These are phyloP conservation scores for Orbicella faveolata DNA, from an alignment of 64 coral and sea anemone genomes.

Conservation along the genomic window DNA sequence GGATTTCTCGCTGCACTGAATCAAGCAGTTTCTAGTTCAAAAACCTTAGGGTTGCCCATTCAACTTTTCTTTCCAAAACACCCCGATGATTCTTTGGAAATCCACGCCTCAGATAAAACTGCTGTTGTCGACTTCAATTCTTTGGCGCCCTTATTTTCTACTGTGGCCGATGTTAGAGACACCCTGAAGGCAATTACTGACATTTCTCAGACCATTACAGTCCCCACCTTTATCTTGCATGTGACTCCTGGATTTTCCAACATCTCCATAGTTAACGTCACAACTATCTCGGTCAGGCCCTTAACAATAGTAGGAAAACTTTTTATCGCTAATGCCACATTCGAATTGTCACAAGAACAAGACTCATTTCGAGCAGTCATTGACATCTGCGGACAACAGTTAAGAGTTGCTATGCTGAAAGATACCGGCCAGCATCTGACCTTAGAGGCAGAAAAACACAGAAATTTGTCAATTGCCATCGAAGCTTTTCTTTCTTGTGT, in stretches of 20 bases:
- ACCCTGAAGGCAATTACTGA: neutral
- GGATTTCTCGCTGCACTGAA: neutral
- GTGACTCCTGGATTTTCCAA: neutral
- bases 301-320: neutral
- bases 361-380: neutral
- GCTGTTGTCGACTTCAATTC: neutral
- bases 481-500: neutral
- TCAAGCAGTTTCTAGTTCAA: neutral
- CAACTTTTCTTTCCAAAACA: neutral
- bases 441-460: neutral
- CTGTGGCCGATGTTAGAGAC: neutral
- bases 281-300: neutral
- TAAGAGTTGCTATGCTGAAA: neutral
- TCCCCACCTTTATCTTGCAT: neutral
- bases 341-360: neutral
- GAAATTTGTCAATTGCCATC: neutral
- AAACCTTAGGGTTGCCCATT: neutral
- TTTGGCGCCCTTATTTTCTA: neutral
- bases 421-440: neutral
- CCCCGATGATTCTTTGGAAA: neutral
- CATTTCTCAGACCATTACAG: slow-evolving; percentile 2
- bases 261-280: slow-evolving; percentile 5
- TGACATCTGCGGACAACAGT: neutral
- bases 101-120: neutral
- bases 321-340: neutral